Evolutionary conservation across 2,797 vertebrate species (phyloP).

Genomic region (Poeciliopsis gracilis): DNA sequence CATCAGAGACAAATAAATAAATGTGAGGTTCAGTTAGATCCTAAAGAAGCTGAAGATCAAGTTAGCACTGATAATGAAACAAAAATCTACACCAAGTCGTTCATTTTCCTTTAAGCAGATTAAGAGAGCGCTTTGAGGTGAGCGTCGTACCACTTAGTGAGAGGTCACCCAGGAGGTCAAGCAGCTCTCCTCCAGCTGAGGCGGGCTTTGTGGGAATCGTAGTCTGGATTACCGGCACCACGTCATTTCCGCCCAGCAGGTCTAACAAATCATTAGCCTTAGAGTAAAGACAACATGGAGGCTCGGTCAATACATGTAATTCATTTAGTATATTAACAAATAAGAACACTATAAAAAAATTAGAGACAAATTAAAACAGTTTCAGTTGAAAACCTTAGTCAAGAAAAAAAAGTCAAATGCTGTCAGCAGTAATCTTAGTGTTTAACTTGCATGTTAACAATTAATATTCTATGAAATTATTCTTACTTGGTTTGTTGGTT

Average conservation of each 20-base stretch:
- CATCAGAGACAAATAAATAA: background rate
- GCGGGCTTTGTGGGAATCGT: conserved; percentile 88
- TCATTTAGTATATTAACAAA: background rate
- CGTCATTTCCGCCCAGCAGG: conserved; percentile 91
- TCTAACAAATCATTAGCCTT: conserved; percentile 98
- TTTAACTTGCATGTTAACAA: background rate
- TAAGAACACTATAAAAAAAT: background rate
- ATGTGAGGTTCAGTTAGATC: background rate
- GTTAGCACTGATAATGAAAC: conserved; percentile 9
- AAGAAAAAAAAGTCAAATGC: background rate
- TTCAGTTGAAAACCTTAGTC: no score
- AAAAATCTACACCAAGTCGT: background rate
- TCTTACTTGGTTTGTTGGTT: conserved; percentile 90
- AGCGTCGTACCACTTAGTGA: conserved; percentile 87
- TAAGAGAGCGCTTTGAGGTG: background rate
- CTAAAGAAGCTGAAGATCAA: background rate
- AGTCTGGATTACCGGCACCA: conserved; percentile 92
- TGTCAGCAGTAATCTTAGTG: background rate
- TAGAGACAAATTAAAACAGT: background rate
- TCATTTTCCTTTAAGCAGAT: background rate
- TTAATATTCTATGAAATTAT: background rate
- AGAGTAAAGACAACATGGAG: conserved; percentile 21
- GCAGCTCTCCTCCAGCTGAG: conserved; percentile 93
- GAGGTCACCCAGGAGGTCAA: conserved; percentile 95
- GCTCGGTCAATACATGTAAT: background rate